phyloP scores from a whole-genome alignment of 2,888 invertebrate species.

The Strigamia transsilvanica region DNA sequence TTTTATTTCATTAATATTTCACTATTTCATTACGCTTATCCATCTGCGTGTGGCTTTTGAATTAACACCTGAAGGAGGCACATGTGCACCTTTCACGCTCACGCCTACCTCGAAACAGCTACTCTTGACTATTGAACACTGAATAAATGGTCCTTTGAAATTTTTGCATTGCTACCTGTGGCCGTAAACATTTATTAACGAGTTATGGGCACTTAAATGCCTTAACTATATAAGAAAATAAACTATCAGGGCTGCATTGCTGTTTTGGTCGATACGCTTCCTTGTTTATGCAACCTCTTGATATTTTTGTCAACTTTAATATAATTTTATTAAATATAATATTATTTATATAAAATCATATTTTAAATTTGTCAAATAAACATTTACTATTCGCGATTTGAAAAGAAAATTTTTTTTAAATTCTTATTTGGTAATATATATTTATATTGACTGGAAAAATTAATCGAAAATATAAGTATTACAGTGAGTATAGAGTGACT shows the following conservation, averaged over 20 bases:
- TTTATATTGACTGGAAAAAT: background rate
- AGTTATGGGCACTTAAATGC: constrained; percentile 4
- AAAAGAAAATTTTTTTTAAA: background rate
- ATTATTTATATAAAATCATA: background rate
- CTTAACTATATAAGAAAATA: constrained; percentile 29
- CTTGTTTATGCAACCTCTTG: background rate
- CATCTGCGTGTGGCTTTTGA: background rate
- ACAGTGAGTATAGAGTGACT: background rate
- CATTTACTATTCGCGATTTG: too few relatives aligned
- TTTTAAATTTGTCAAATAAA: too few relatives aligned
- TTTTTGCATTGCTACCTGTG: constrained; percentile 11
- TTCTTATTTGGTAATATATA: background rate
- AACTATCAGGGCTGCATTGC: background rate
- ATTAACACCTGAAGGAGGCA: background rate
- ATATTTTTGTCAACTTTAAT: background rate
- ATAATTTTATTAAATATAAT: background rate
- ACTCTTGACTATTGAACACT: background rate
- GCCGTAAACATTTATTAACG: constrained; percentile 23
- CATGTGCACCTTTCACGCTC: constrained; percentile 1
- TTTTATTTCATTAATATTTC: background rate
- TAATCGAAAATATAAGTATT: background rate
- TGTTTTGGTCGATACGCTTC: background rate
- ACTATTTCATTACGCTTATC: background rate
- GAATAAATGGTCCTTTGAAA: constrained; percentile 3
- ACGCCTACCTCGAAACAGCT: background rate